Evolutionary conservation across 2,888 invertebrate species (phyloP), one percentile per base, ranked within the genome.

Genomic region (Acleris holmiana): DNA sequence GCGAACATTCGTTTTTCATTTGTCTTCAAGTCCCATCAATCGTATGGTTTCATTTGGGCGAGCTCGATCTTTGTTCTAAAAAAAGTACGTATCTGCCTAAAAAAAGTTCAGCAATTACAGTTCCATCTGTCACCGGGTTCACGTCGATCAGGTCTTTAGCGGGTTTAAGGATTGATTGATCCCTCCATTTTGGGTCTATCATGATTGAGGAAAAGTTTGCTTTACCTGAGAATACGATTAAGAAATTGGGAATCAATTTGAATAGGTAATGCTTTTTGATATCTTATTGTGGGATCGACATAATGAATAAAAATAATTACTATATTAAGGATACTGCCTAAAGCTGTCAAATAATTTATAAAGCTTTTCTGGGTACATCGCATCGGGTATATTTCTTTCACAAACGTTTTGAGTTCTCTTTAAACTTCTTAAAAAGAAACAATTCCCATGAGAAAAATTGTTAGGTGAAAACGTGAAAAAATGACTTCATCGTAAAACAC

Each of bases 111-210:
- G 82, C 91, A 90, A 91, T 91, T 89, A 91, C 87, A 80, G 82
- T 74, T 80, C 80, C 88, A 88, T 91, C 91, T 91, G 91, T 91
- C 91, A 89, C 86, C 71, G 79, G 70, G 76, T 76, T 77, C 76
- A 82, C 79, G 73, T 73, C 77, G 76, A 79, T 77, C 73, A 78
- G 76, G 69, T 84, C 85, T 84, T 86, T 83, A 84, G 83, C 76
- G 75, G 78, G 79, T 78, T 74, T 83, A 77, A 77, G 70, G 75
- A 79, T 82, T 86, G 88, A 91, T 91, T 86, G 89, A 90, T 90
- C 85, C 85, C 79, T 82, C 76, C 76, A 77, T 79, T 84, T 83
- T 74, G 72, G 71, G 73, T 75, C 69, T 69, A 69, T 67, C 69
- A 49, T 60, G 50, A 59, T 49, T 54, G 46, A 55, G 55, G 54